Evolutionary conservation across 2,113 vertebrate genomes (phyloP), one percentile per base, ranked within the genome.

Genomic region (Lophius piscatorius): DNA sequence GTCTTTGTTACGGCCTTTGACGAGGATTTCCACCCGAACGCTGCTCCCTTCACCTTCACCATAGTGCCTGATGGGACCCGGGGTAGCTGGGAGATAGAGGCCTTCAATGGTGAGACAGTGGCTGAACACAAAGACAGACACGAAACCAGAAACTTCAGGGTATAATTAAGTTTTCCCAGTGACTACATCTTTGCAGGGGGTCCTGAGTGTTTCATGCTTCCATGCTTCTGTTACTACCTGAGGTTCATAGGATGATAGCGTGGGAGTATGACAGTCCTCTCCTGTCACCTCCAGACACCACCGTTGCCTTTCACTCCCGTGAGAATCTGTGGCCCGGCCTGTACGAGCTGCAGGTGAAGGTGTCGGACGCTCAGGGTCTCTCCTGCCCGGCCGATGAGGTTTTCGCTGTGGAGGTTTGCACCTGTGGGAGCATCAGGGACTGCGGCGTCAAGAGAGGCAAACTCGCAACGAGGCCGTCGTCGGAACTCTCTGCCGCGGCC

Each of bases 21-120:
- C 2, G 36, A 73, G 9, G 80, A 86, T 4, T 46, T 62, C 6
- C 23, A 50, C n/a, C 79, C 85, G 2, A 92, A 92, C 1, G 90
- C 70, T 28, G 22, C 85, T n/a, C 96, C 96, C 1, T 95, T 94
- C 35, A 90, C 73, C 3, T 96, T 94, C 78, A 90, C 42, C 28
- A 87, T 95, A 46, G 54, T 92, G 34, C 71, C 92, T 45, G 85
- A 91, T 13, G 88, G 85, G 18, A 91, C 88, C 4, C 59, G 4
- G 11, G 78, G 74, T 12, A 34, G 54, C 1, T 96, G 94, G 94
- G 79, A 78, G 11, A 63, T 93, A 50, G 84, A 84, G 79, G 18
- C 66, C 18, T 29, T 93, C 70, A 95, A 93, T 58, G 92, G 95
- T 96, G 85, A 91, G 88, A 47, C 38, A 40, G 48, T 20, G 33